A percentile compares a stretch with the other conserved stretches of the same genome.
Conservation (phyloP, 2,797 vertebrate species). For the Enoplosus armatus region DNA sequence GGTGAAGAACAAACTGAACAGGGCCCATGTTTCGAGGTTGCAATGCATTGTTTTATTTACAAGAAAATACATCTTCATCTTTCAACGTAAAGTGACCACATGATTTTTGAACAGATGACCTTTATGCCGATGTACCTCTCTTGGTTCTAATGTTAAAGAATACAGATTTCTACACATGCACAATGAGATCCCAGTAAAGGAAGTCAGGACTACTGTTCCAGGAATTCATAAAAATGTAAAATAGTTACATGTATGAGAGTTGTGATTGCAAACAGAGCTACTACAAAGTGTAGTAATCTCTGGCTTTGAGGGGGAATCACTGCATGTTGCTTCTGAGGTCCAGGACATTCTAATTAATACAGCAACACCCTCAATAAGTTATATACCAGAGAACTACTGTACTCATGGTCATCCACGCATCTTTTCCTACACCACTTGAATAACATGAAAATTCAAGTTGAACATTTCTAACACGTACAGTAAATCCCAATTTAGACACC, state of each 20-base stretch:
- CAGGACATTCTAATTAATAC: conserved; percentile 3
- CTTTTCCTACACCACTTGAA: background rate
- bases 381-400: conserved; percentile 8
- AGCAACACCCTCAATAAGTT: background rate
- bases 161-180: conserved; percentile 56
- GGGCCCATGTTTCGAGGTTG: conserved; percentile 27
- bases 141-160: conserved; percentile 49
- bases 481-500: conserved; percentile 8
- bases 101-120: conserved; percentile 52
- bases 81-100: conserved; percentile 66
- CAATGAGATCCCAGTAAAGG: conserved; percentile 19
- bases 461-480: conserved; percentile 3
- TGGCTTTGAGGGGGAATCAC: conserved; percentile 21
- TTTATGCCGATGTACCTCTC: conserved; percentile 32
- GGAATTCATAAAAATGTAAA: conserved; percentile 43
- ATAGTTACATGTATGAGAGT: conserved; percentile 7
- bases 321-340: conserved; percentile 18
- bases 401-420: background rate
- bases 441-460: background rate
- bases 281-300: conserved; percentile 19
- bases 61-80: conserved; percentile 79
- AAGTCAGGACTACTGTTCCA: conserved; percentile 27
- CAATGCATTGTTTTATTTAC: conserved; percentile 76
- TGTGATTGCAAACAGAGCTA: conserved; percentile 13
- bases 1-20: background rate